phyloP scores from a whole-genome alignment of 2,113 vertebrate species.

The Laticauda colubrina region DNA sequence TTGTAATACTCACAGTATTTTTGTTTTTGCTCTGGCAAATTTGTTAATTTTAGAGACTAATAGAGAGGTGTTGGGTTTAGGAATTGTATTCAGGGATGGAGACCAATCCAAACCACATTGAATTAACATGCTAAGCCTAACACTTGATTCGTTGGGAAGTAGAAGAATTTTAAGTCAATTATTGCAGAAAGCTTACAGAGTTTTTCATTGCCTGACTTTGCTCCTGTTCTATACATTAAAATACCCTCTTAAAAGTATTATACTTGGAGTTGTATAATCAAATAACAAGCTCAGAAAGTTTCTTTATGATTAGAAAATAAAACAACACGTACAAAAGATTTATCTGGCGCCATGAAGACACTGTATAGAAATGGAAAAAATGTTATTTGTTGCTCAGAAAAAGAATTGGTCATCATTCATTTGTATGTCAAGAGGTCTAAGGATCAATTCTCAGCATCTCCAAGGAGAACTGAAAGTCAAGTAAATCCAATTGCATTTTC shows the following conservation, averaged over 20 bases:
- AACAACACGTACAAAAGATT: constrained; percentile 56
- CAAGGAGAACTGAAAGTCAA: neutral
- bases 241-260: constrained; percentile 51
- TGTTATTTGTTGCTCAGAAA: neutral
- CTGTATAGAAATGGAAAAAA: constrained; percentile 55
- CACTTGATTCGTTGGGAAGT: constrained; percentile 51
- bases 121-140: constrained; percentile 61
- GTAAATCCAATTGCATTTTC: neutral
- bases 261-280: constrained; percentile 55
- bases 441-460: neutral
- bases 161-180: constrained; percentile 37
- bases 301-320: constrained; percentile 35
- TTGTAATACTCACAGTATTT: constrained; percentile 39
- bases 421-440: neutral
- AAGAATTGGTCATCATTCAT: neutral
- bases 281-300: constrained; percentile 55
- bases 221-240: constrained; percentile 37
- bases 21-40: constrained; percentile 38
- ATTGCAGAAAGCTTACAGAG: constrained; percentile 39
- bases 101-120: constrained; percentile 48
- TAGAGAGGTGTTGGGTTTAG: constrained; percentile 14
- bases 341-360: constrained; percentile 57
- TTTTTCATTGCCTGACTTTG: constrained; percentile 54
- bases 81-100: constrained; percentile 47
- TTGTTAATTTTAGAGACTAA: constrained; percentile 40